Evolutionary conservation across 2,888 invertebrate species (phyloP), one percentile per base, ranked within the genome.

Genomic region (Sialis fuliginosa): DNA sequence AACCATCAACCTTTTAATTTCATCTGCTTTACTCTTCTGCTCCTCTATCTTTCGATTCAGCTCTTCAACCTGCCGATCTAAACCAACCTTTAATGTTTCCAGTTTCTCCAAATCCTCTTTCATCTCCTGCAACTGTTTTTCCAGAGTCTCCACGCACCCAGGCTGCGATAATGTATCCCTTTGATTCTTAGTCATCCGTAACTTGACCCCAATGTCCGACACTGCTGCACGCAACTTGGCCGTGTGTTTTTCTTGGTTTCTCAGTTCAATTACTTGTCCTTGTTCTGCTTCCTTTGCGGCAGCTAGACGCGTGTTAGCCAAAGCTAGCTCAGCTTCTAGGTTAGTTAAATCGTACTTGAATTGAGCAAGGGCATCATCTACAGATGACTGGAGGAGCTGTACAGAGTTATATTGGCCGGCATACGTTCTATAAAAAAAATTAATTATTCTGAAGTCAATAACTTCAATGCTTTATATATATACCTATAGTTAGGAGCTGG

Each of bases 401-500:
- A 77, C 71, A 33, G 60, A 60, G 1, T 63, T 59, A 33, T 72
- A 72, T 43, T 61, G 63, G 9, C 78, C 75, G 34, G 79, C 78
- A 60, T 87, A 89, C 55, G 77, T 74, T 56, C 79, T 75, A 22
- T 22, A 22, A 22, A 22, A 22, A 22, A 2, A 22, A 22, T 22
- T 22, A 22, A 22, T 22, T 22, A 22, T 22, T 22, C 22, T 2
- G 2, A 22, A 22, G 22, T 22, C 22, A 22, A 22, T 22, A 22
- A 22, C 22, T 4, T 4, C 22, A 22, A 22, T 22, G 4, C 22
- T 22, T 22, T 22, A 22, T 22, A 22, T 22, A 22, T 4, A 22
- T 22, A 22, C 22, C 22, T 22, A 65, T 85, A 88, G 60, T 76
- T 71, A 12, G 89, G 88, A 59, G 79, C 79, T 3, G 88, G 87